These are phyloP conservation scores for Dromaius novaehollandiae DNA, from an alignment of 2,113 vertebrate genomes.

Conservation along the genomic window DNA sequence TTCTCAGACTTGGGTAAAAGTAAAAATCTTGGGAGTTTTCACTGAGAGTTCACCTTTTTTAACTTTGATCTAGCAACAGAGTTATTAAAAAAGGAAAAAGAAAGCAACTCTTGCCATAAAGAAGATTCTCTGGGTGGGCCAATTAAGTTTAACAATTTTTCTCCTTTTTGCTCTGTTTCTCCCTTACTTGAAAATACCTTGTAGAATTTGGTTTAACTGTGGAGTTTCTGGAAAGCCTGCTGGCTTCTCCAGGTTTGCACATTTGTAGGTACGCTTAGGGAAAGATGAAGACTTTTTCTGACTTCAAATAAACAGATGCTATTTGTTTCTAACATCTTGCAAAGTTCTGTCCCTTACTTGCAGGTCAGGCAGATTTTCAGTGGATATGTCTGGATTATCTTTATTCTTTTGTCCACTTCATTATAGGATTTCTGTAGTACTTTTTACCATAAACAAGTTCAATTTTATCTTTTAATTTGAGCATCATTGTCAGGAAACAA, in stretches of 20 bases:
- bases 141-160: conserved; percentile 11
- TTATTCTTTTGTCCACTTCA: not conserved
- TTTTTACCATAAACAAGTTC: not conserved
- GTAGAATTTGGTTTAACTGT: not conserved
- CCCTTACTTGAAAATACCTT: not conserved
- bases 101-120: not conserved
- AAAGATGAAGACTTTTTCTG: not conserved
- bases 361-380: not conserved
- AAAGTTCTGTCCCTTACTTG: not conserved
- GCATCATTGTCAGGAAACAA: not conserved
- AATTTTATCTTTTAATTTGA: not conserved
- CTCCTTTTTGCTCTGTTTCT: not conserved
- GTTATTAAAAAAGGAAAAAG: not conserved
- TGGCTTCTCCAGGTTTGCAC: not conserved
- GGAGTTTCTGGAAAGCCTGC: not conserved
- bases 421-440: not conserved
- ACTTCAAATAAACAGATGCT: not conserved
- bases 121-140: not conserved
- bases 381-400: not conserved
- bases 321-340: not conserved
- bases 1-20: not conserved
- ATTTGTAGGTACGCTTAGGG: not conserved
- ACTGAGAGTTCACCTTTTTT: not conserved
- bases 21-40: not conserved
- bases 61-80: not conserved